Conservation (phyloP, 2,888 invertebrate genomes). For the Pycnomerus fuliginosus region DNA sequence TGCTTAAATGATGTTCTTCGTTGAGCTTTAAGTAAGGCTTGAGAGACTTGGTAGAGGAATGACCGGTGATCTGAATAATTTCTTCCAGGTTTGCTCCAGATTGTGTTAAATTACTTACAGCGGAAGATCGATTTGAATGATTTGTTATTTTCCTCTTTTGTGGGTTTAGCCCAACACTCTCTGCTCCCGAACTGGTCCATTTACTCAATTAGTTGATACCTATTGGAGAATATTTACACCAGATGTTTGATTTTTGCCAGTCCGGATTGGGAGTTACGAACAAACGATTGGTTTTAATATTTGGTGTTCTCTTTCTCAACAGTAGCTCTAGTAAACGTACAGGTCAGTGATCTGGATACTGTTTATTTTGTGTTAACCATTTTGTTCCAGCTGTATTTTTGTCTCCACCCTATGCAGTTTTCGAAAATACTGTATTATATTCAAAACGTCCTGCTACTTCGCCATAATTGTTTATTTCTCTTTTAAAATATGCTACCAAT, state of each 20-base stretch:
- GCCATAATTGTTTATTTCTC: slow-evolving; percentile 1
- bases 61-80: slow-evolving; percentile 1
- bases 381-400: neutral
- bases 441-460: neutral
- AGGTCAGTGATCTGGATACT: neutral
- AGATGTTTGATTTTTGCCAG: neutral
- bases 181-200: neutral
- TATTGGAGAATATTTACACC: neutral
- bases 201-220: neutral
- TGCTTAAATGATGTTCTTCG: neutral
- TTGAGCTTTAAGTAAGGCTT: neutral
- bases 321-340: neutral
- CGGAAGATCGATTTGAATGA: slow-evolving; percentile 2
- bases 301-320: neutral
- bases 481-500: neutral
- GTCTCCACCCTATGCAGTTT: neutral
- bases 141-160: neutral
- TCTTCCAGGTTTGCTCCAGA: neutral
- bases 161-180: neutral
- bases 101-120: neutral
- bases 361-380: neutral
- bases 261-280: slow-evolving; percentile 1
- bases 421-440: neutral
- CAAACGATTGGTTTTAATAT: slow-evolving; percentile 1
- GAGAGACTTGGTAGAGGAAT: neutral